Base-by-base conservation (phyloP, 2,888 invertebrate genomes). In the Heliconius hortense region DNA sequence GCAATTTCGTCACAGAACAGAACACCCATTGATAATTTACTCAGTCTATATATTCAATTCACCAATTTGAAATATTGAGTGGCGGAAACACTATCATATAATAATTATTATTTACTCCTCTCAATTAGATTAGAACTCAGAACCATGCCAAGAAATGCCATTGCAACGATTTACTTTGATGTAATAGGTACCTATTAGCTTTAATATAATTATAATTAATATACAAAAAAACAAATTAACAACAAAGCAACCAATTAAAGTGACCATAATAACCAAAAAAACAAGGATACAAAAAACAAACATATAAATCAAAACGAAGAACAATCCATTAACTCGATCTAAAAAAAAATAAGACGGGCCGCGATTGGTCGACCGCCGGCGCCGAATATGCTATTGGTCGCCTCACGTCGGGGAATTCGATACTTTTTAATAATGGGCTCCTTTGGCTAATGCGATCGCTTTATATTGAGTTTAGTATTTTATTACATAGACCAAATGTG, bases 341-440 rank as follows among this genome's bases (percentile, higher is more conserved):
- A 85, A 90, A 87, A 89, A 88, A 89, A 90, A 93, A 91, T 89
- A 87, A 88, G 83, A 81, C 77, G 80, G 81, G 80, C 77, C 80
- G 82, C 84, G 87, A 93, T 94, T 94, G 93, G 93, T 84, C 79
- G 85, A 67, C 81, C 82, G 80, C 82, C 83, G 86, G 88, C 87
- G 89, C 88, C 88, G 84, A 83, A 85, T 82, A 79, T 85, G 82
- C 83, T 83, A 93, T 93, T 93, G 93, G 93, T 79, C 83, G 83
- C 76, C 80, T 84, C 81, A 87, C 91, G 92, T 90, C 92, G 88
- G 76, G 93, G 89, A 93, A 94, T 88, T 87, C 87, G 94, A 94
- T 94, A 94, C 93, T 93, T 94, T 94, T 94, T 93, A 93, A 93
- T 93, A 93, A 94, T 93, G 93, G 94, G 94, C 90, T 93, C 88